Evolutionary conservation across 2,797 vertebrate species (phyloP), one percentile per base, ranked within the genome.

Genomic region (Tachyglossus aculeatus): DNA sequence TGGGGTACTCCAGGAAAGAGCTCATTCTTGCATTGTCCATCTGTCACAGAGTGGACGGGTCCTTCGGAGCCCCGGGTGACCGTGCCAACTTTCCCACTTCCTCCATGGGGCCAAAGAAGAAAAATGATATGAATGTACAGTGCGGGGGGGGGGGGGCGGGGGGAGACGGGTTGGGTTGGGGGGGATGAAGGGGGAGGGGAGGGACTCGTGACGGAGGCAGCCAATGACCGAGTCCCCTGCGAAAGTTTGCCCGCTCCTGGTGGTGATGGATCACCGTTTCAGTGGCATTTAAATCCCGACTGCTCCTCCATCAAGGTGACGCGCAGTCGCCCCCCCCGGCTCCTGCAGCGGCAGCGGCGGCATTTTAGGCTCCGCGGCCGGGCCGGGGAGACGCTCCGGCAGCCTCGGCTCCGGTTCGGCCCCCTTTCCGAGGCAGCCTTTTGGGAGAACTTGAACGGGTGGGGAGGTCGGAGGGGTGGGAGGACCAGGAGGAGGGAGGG

Each of bases 261-360:
- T 77, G 80, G 90, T 95, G 97, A 94, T 95, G 95, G 95, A 96
- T 96, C 93, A 92, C 93, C 92, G 89, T 94, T 94, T 92, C 94
- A 91, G 92, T 93, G 93, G 90, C 96, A 98, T 98, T 98, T 96
- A 97, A 97, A 98, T 97, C 94, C 93, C 92, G 89, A 90, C 92
- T 90, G 92, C 95, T 95, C 92, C 94, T 94, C 93, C 88, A 92
- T 94, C 93, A 91, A 92, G 92, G 95, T 95, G 94, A 95, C 94
- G 94, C 88, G 90, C 86, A 73, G 76, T 74, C 78, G 54, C 84
- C 84, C 81, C 84, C 80, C 86, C 78, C 57, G 71, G 78, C 67
- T 6, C 76, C 74, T 8, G 82, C 70, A 25, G 55, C 69, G 24
- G 55, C 62, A 6, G 61, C 31, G 13, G 51, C 76, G 21, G 74